phyloP scores from a whole-genome alignment of 2,888 invertebrate species.

The Tachystola acroxantha region DNA sequence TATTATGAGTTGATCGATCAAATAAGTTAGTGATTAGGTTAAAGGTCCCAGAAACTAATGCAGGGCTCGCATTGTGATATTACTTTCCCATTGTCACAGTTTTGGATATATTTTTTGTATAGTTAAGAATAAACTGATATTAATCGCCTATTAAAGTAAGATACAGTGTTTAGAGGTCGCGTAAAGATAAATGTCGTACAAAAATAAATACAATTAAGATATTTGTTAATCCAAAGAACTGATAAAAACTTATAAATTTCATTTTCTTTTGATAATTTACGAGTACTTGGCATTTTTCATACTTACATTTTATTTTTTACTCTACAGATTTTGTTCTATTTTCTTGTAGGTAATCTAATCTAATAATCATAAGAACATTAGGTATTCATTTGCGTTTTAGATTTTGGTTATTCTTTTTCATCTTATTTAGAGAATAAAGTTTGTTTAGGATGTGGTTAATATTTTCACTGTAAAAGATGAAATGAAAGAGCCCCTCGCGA shows the following conservation, averaged over 20 bases:
- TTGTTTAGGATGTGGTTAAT: slow-evolving; percentile 1
- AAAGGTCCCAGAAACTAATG: slow-evolving; percentile 26
- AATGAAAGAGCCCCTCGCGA: slow-evolving; percentile 2
- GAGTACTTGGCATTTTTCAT: not conserved
- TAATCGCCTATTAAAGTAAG: not conserved
- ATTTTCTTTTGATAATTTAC: too few relatives aligned
- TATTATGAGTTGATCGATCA: slow-evolving; percentile 47
- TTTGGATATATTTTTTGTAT: slow-evolving; percentile 12
- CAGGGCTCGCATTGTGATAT: slow-evolving; percentile 57
- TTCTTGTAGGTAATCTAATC: too few relatives aligned
- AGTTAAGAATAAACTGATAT: not conserved
- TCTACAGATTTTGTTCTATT: too few relatives aligned
- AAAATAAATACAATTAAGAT: slow-evolving; percentile 16
- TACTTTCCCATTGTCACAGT: slow-evolving; percentile 43
- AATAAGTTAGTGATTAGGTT: slow-evolving; percentile 29
- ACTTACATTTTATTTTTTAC: too few relatives aligned
- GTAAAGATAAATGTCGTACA: slow-evolving; percentile 14
- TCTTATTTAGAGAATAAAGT: not conserved
- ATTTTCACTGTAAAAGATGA: not conserved
- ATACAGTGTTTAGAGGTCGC: not conserved
- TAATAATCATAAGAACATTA: too few relatives aligned
- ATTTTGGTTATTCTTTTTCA: too few relatives aligned
- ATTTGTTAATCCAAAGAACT: slow-evolving; percentile 28
- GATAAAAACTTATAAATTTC: not conserved
- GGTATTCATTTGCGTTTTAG: too few relatives aligned